phyloP scores from a whole-genome alignment of 1,140 invertebrate genomes.

The Camponotus floridanus region DNA sequence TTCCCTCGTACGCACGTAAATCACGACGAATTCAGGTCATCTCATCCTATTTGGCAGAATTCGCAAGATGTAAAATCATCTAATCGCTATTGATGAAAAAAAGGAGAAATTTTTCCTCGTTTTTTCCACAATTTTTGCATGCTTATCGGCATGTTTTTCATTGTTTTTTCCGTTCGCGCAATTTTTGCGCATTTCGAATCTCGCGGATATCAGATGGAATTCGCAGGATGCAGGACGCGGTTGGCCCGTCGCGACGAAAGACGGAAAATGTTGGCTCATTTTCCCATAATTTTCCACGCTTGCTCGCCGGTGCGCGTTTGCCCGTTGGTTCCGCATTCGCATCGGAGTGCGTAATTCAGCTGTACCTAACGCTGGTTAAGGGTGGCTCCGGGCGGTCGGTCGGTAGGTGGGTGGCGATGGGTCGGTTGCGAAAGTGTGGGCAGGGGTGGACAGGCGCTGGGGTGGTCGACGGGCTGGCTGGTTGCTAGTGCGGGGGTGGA shows the following conservation, averaged over 20 bases:
- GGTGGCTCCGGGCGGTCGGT: conserved; percentile 62
- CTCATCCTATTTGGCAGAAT: background rate
- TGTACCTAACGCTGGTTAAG: conserved; percentile 76
- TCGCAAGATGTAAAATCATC: conserved; percentile 9
- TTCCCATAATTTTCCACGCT: conserved; percentile 70
- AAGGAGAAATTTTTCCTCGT: background rate
- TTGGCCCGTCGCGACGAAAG: background rate
- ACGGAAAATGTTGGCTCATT: conserved; percentile 63
- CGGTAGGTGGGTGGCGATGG: conserved; percentile 63
- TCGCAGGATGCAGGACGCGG: background rate
- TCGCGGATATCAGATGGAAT: conserved; percentile 21
- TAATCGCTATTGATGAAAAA: background rate
- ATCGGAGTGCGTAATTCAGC: conserved; percentile 81
- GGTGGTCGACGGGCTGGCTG: conserved; percentile 68
- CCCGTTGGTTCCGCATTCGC: conserved; percentile 70
- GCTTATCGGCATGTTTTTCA: background rate
- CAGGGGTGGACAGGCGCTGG: conserved; percentile 54
- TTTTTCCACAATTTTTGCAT: background rate
- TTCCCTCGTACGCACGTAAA: background rate
- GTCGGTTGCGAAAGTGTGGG: conserved; percentile 68
- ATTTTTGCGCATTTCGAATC: conserved; percentile 6
- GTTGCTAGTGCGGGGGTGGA: conserved; percentile 46
- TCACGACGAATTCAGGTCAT: conserved; percentile 23
- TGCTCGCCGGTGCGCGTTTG: conserved; percentile 55
- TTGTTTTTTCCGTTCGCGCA: background rate